A percentile compares a stretch with the other conserved stretches of the same genome.
Evolutionary conservation across 2,888 invertebrate species (phyloP).

Genomic region (Agrotis clavis): DNA sequence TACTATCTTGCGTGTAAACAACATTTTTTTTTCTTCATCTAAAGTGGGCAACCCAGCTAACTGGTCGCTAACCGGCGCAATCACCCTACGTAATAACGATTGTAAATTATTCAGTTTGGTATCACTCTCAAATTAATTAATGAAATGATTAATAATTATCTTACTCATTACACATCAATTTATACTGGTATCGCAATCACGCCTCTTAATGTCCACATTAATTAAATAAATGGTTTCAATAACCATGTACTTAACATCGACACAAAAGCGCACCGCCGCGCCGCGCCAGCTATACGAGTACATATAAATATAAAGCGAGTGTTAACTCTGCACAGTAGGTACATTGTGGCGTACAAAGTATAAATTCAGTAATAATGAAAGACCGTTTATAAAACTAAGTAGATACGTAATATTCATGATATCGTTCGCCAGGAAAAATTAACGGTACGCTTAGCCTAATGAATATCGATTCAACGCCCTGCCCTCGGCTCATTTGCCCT

Average conservation of each 20-base stretch:
- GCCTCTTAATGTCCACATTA: constrained; percentile 39
- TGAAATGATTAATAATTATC: constrained; percentile 32
- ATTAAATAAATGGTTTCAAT: constrained; percentile 43
- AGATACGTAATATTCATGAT: constrained; percentile 81
- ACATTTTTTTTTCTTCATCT: too few species aligned
- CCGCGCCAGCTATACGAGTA: too few species aligned
- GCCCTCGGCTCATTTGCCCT: constrained; percentile 86
- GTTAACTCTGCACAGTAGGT: constrained; percentile 38
- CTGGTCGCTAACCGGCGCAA: too few species aligned
- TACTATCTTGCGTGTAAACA: too few species aligned
- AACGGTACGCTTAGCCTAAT: constrained; percentile 85
- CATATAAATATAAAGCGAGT: constrained; percentile 19
- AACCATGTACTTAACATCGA: constrained; percentile 30
- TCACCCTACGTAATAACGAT: constrained; percentile 12
- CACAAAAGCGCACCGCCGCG: constrained; percentile 12
- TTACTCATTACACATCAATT: constrained; percentile 41
- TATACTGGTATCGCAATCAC: constrained; percentile 29
- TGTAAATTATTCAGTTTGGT: constrained; percentile 5
- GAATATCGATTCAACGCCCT: constrained; percentile 85
- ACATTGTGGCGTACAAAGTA: constrained; percentile 54
- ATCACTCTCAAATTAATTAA: constrained; percentile 32
- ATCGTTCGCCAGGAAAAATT: constrained; percentile 82
- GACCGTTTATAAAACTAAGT: constrained; percentile 71
- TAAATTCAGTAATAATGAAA: constrained; percentile 68
- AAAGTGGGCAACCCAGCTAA: too few species aligned